Base-by-base conservation (phyloP, 2,888 invertebrate genomes). In the Tetragonisca angustula region DNA sequence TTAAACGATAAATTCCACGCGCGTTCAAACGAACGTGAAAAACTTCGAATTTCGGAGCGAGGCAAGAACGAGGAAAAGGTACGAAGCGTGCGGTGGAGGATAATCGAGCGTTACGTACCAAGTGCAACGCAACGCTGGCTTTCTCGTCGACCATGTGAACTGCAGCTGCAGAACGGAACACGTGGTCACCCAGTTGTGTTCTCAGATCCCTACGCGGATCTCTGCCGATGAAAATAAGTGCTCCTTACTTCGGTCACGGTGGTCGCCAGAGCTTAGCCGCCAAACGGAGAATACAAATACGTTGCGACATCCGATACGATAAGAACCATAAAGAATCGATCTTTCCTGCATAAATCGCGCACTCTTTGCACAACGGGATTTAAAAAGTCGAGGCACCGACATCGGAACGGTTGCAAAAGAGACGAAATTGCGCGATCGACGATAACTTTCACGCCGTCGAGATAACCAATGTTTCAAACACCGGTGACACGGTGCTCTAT, bases 111-210 rank as follows among this genome's bases (percentile, higher is more conserved):
- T 84, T 64, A 84, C 79, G 72, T 79, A 71, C 64, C 64, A 76
- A 88, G 78, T 54, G 81, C 72, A 76, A 81, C 77, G 79, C 69
- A 83, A 85, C 79, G 27, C 75, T 70, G 77, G 77, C 87, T 87
- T 81, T 83, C 81, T 77, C 81, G 81, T 74, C 78, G 81, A 62
- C 80, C 86, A 89, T 87, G 83, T 87, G 86, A 89, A 89, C 83
- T 70, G 87, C 89, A 89, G 89, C 87, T 89, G 89, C 81, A 79
- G 75, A 67, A 79, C 70, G 76, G 64, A 76, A 89, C 88, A 89
- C 87, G 89, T 89, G 87, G 89, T 84, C 71, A 61, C 65, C 74
- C 81, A 27, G 74, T 75, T 77, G 83, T 27, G 65, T 43, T 62
- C 70, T 24, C 77, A 9, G 43, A 43, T 76, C 71, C 73, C 78